Base-by-base conservation (phyloP, 2,797 vertebrate genomes). In the Staurois parvus region DNA sequence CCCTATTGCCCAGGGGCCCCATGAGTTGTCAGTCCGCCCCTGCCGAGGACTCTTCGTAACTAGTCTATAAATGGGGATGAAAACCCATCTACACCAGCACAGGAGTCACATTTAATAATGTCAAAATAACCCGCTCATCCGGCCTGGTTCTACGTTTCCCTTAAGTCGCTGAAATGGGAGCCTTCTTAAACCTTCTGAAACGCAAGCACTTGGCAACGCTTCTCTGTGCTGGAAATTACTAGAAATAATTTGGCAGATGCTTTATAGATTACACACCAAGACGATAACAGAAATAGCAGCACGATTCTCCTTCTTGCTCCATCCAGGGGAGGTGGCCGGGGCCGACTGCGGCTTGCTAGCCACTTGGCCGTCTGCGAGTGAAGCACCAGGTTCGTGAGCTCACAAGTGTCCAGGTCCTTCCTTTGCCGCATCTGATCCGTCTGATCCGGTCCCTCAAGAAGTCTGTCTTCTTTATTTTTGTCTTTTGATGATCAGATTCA, bases 261-360 rank as follows among this genome's bases (percentile, higher is more conserved):
- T 30, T 30, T 21, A 21, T 77, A 76, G 30, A 59, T 77, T 77
- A 48, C 10, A 68, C 59, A 30, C 48, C 52, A 37, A 84, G 45
- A 19, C 15, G 62, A 42, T 62, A 40, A 78, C 48, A 78, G 67
- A 84, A 77, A 84, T 78, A 84, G 67, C 26, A 48, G 11, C 30
- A 52, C 12, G 26, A 29, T 77, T 59, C n/a, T 28, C 29, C 0
- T 24, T 32, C 81, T 19, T 40, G n/a, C 30, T 37, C 37, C 28
- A 75, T n/a, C n/a, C n/a, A n/a, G n/a, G 72, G 64, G 82, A n/a
- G 19, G 10, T 32, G 42, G 42, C 28, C 32, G 10, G 21, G 19
- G 5, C 15, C 26, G 34, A 37, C 70, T 34, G 28, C 76, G 26
- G 30, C 13, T 77, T 76, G 48, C 48, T 19, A 52, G 19, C 48